Base-by-base conservation (phyloP, 2,888 invertebrate species). In the Helicoverpa assulta region DNA sequence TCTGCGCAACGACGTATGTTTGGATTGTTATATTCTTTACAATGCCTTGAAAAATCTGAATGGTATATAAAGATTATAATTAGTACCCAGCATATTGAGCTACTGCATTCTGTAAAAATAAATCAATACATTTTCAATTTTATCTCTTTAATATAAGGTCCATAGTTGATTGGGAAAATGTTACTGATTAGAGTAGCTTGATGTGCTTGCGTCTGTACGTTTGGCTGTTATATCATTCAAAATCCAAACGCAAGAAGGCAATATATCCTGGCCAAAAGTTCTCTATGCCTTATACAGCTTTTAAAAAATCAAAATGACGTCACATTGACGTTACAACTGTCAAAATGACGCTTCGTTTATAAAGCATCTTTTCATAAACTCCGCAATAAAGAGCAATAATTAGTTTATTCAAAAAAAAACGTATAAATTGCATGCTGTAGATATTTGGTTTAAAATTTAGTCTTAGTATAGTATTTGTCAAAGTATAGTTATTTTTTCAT, bases 311-410 rank as follows among this genome's bases (percentile, higher is more conserved):
- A 40, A 14, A 40, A 10, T 14, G 10, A 7, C 33, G 50, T 50
- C 50, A 43, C 4, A 55, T 18, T 70, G 43, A 58, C 14, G 10
- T 5, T 14, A 0, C 29, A 47, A 7, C 19, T 3, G 19, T 40
- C n/a, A 55, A 18, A 54, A 54, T n/a, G n/a, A 54, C 54, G 14
- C 19, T 14, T 37, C 2, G 5, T 19, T n/a, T 33, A 37, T 0
- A 5, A 33, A 33, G 33, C 7, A 33, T 2, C 33, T 33, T 53
- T 58, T n/a, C 5, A 19, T 14, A 12, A 19, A 29, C 12, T 19
- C n/a, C 21, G 51, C 57, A 51, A 33, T 57, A 59, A 64, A 63
- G 67, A 60, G n/a, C 50, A 70, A 53, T 63, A 71, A 29, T 16
- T 59, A 21, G 5, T 61, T 37, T 58, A 37, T 60, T 21, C n/a